Base-by-base conservation (phyloP, 2,797 vertebrate species). In the Trichosurus vulpecula region DNA sequence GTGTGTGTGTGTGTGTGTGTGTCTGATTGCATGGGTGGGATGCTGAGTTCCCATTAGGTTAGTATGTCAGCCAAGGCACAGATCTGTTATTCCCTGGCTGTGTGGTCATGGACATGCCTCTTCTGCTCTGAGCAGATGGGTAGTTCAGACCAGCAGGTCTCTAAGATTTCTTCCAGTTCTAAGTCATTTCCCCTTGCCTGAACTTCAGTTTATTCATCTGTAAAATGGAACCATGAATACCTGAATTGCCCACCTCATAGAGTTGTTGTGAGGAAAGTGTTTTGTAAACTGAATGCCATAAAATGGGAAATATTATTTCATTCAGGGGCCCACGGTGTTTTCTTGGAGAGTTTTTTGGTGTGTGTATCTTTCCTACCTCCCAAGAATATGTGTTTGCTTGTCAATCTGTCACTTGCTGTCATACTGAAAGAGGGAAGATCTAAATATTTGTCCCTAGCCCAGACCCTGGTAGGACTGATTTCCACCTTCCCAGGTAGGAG, bases 371-470 rank as follows among this genome's bases (percentile, higher is more conserved):
- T 81, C 19, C 74, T 51, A 19, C 74, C 74, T 81, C 74, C 41
- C 9, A 47, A 51, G 41, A 87, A 87, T 47, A 74, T 47, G 9
- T 41, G 66, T 74, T 74, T 41, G n/a, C 66, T 41, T 41, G 66
- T 51, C 66, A 81, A 51, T 87, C 22, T 87, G n/a, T 81, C 25
- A 25, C 22, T 87, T 87, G 74, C 74, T 27, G 74, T 87, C 74
- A 27, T 47, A 22, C 41, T 47, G 74, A 87, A 87, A 51, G 74
- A 47, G 41, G 41, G 22, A 11, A 47, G 41, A 81, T 87, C 25
- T 47, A 87, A 87, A 87, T 12, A 27, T 87, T 94, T 91, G 93
- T 95, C 95, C 92, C 91, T 92, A 92, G 92, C 91, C 94, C 93
- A 55, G 87, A 94, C 47, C 94, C n/a, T 30, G 95, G 95, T 58